Percentiles rank a stretch among this genome's conserved stretches.
Conservation (phyloP, 2,888 invertebrate species). For the Gisinianus flammeolus region DNA sequence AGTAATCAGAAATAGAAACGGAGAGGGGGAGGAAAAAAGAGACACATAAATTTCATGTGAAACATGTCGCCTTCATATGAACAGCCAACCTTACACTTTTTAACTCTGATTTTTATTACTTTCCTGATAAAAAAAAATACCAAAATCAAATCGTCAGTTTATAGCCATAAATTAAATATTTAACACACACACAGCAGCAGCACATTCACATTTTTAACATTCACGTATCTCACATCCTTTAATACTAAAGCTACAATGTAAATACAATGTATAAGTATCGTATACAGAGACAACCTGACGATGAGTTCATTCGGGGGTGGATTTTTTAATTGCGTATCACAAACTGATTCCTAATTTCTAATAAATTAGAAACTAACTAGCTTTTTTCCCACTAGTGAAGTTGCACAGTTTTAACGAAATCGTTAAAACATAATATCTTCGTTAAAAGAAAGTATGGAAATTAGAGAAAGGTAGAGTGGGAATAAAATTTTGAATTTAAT, state of each 20-base stretch:
- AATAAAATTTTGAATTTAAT: no score
- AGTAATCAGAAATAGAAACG: background rate
- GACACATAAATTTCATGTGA: conserved; percentile 26
- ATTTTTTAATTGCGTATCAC: background rate
- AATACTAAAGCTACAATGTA: no score
- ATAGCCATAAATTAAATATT: conserved; percentile 16
- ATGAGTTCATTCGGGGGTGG: background rate
- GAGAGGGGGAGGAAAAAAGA: conserved; percentile 1
- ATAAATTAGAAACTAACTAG: conserved; percentile 17
- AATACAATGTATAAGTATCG: no score
- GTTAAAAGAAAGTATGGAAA: no score
- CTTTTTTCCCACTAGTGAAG: background rate
- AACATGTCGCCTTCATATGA: conserved; percentile 27
- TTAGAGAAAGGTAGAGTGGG: no score
- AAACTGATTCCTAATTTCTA: no score
- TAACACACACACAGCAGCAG: background rate
- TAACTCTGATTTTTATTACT: no score
- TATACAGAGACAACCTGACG: background rate
- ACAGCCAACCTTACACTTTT: conserved; percentile 33
- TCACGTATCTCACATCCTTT: no score
- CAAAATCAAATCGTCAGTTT: background rate
- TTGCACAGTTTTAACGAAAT: background rate
- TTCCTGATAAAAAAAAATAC: conserved; percentile 29
- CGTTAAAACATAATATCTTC: background rate
- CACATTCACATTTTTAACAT: background rate